Percentiles rank a stretch among this genome's conserved stretches.
Evolutionary conservation across 1,140 invertebrate genomes (phyloP).

Genomic region (Sweltsa coloradensis): DNA sequence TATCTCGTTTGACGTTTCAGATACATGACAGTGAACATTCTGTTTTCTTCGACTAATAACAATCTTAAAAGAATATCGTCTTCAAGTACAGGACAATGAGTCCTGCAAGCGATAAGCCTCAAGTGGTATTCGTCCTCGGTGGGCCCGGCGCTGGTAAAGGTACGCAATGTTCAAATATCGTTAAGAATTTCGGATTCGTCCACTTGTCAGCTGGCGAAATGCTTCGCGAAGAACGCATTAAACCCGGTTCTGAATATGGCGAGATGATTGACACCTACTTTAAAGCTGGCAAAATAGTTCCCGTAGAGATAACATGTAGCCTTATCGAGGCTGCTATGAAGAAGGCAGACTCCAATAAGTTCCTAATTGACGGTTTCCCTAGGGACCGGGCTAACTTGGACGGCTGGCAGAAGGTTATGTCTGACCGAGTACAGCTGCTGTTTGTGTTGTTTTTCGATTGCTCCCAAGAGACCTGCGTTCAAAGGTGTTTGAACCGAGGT

Average conservation of each 20-base stretch:
- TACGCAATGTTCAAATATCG: constrained; percentile 86
- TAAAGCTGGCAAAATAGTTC: constrained; percentile 89
- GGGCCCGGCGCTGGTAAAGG: constrained; percentile 97
- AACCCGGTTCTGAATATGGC: constrained; percentile 75
- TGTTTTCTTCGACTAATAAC: too few relatives aligned
- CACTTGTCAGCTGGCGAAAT: constrained; percentile 98
- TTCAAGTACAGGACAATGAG: too few relatives aligned
- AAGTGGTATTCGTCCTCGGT: constrained; percentile 91
- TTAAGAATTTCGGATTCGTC: constrained; percentile 74
- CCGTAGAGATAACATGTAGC: constrained; percentile 95
- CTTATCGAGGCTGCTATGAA: constrained; percentile 82
- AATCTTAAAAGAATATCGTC: too few relatives aligned
- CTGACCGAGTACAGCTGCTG: constrained; percentile 67
- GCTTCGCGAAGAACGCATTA: constrained; percentile 74
- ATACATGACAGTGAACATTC: too few relatives aligned
- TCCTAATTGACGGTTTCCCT: constrained; percentile 97
- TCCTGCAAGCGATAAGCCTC: constrained; percentile 37
- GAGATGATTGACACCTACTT: constrained; percentile 92
- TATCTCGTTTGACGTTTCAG: too few relatives aligned
- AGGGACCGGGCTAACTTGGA: constrained; percentile 93
- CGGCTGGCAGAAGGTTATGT: constrained; percentile 85
- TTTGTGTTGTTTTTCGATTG: constrained; percentile 95
- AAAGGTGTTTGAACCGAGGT: not conserved
- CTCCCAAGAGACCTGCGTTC: constrained; percentile 33
- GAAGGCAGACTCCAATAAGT: constrained; percentile 54